Conservation (phyloP, 1,140 invertebrate species). For the Pseudomyrmex pallidus region DNA sequence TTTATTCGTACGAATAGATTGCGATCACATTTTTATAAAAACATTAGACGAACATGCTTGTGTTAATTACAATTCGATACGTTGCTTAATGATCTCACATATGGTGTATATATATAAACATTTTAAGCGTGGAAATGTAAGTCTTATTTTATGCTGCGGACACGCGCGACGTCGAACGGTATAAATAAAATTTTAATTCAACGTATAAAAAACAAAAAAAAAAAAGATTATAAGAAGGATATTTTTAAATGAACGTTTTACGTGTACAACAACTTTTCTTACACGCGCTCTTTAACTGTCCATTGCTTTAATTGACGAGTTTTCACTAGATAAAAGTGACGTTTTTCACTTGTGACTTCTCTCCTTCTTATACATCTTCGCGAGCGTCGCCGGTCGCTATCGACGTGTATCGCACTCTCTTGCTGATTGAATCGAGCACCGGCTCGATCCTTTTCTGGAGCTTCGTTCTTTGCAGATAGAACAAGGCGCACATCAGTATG, state of each 20-base stretch:
- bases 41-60: neutral
- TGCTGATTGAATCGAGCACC: conserved; percentile 87
- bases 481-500: conserved; percentile 85
- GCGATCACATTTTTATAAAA: no score
- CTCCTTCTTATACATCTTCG: conserved; percentile 74
- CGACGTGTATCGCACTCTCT: conserved; percentile 91
- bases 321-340: neutral
- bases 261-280: no score
- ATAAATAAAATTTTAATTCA: neutral
- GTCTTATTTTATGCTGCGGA: no score
- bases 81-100: neutral
- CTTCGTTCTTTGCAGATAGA: conserved; percentile 87
- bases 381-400: conserved; percentile 86
- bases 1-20: conserved; percentile 44
- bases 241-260: no score
- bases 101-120: no score
- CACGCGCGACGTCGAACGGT: no score
- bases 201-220: no score
- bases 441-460: conserved; percentile 88
- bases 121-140: no score
- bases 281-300: neutral
- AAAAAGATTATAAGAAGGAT: no score
- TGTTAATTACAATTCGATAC: conserved; percentile 33
- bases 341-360: neutral
- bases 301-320: neutral